Evolutionary conservation across 2,888 invertebrate genomes (phyloP).

Genomic region (Spisula subtruncata): DNA sequence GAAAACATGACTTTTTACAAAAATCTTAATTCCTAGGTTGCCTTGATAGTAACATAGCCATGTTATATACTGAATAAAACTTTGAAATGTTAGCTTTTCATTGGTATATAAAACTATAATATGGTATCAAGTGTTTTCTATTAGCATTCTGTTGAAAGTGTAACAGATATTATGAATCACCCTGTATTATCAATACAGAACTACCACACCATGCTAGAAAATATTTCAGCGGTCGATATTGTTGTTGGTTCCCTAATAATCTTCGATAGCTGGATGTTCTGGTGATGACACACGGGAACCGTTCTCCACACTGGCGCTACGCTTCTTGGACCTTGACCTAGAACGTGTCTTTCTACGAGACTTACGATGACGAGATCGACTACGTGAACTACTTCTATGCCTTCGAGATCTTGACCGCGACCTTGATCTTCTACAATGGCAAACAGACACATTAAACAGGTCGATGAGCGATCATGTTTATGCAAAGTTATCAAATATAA

Average conservation of each 20-base stretch:
- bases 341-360: constrained; percentile 55
- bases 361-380: constrained; percentile 48
- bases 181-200: too few relatives aligned
- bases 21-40: too few relatives aligned
- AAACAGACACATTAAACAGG: neutral
- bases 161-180: too few relatives aligned
- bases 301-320: constrained; percentile 63
- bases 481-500: neutral
- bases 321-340: constrained; percentile 59
- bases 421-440: constrained; percentile 52
- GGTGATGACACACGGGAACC: constrained; percentile 45
- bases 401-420: constrained; percentile 53
- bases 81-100: too few relatives aligned
- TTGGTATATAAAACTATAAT: too few relatives aligned
- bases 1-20: too few relatives aligned
- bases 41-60: too few relatives aligned
- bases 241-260: constrained; percentile 10
- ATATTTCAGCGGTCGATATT: neutral
- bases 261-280: constrained; percentile 49
- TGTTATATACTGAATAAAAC: too few relatives aligned
- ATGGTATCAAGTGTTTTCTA: too few relatives aligned
- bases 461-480: neutral
- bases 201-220: neutral
- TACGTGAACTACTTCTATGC: constrained; percentile 59
- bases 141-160: too few relatives aligned